Percentiles rank a stretch among this genome's conserved stretches.
Conservation (phyloP, 2,888 invertebrate genomes). For the Cheilosia vulpina region DNA sequence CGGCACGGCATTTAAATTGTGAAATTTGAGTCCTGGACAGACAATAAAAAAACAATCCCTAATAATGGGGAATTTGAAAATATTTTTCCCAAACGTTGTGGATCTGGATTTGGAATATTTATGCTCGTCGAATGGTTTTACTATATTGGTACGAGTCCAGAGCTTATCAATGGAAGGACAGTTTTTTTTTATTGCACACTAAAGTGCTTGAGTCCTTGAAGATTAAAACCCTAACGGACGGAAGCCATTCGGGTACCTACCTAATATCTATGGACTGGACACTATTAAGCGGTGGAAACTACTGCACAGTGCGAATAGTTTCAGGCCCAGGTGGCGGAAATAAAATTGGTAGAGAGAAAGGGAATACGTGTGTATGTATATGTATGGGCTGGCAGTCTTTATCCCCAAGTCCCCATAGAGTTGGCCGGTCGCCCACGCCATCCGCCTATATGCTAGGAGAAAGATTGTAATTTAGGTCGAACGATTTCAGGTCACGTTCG, state of each 20-base stretch:
- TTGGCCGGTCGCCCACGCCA: constrained; percentile 11
- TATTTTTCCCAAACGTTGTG: not conserved
- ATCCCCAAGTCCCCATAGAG: constrained; percentile 51
- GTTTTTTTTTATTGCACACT: constrained; percentile 29
- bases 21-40: constrained; percentile 33
- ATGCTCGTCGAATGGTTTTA: not conserved
- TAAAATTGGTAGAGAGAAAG: constrained; percentile 56
- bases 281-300: constrained; percentile 38
- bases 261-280: constrained; percentile 32
- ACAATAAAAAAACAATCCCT: constrained; percentile 25
- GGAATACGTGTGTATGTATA: constrained; percentile 14
- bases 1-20: constrained; percentile 29
- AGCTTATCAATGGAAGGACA: constrained; percentile 43
- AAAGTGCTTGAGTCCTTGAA: constrained; percentile 25
- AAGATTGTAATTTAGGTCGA: constrained; percentile 64
- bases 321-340: constrained; percentile 67
- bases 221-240: constrained; percentile 35
- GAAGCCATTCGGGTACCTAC: constrained; percentile 4
- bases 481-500: constrained; percentile 72
- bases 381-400: constrained; percentile 45
- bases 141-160: constrained; percentile 1
- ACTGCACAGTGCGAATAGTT: constrained; percentile 8
- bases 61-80: constrained; percentile 27
- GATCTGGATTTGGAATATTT: constrained; percentile 37
- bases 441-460: constrained; percentile 1